phyloP scores from a whole-genome alignment of 1,140 invertebrate genomes.

The Drosophila rufa region DNA sequence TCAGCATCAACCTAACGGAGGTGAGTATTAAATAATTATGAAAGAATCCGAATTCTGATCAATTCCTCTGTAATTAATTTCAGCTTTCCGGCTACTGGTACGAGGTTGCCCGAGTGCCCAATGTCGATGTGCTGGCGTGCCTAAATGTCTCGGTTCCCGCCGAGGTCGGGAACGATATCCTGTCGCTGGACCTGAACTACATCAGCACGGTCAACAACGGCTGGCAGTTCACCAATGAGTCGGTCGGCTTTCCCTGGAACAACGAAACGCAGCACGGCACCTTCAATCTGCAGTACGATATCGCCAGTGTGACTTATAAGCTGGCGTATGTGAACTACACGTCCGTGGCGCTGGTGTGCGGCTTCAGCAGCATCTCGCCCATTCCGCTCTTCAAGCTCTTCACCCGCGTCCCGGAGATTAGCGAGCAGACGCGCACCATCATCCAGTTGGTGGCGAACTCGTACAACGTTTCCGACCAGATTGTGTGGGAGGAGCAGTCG shows the following conservation, averaged over 20 bases:
- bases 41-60: no score
- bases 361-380: constrained; percentile 43
- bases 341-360: constrained; percentile 41
- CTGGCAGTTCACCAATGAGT: constrained; percentile 14
- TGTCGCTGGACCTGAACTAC: constrained; percentile 41
- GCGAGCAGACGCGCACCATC: not conserved
- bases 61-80: no score
- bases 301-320: constrained; percentile 52
- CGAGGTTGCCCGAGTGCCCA: constrained; percentile 44
- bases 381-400: constrained; percentile 58
- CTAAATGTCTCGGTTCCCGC: constrained; percentile 47
- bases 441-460: not conserved
- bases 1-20: constrained; percentile 12
- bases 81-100: constrained; percentile 55
- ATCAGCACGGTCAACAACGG: constrained; percentile 20
- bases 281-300: constrained; percentile 35
- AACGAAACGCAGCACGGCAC: constrained; percentile 23
- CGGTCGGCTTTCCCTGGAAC: constrained; percentile 46
- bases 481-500: constrained; percentile 55
- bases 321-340: constrained; percentile 27
- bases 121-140: constrained; percentile 31
- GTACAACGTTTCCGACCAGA: not conserved
- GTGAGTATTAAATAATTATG: constrained; percentile 21
- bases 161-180: not conserved
- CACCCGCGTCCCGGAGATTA: constrained; percentile 30